Percentiles rank a stretch among this genome's conserved stretches.
phyloP scores from a whole-genome alignment of 1,140 invertebrate genomes.

The Antheraea mylitta region DNA sequence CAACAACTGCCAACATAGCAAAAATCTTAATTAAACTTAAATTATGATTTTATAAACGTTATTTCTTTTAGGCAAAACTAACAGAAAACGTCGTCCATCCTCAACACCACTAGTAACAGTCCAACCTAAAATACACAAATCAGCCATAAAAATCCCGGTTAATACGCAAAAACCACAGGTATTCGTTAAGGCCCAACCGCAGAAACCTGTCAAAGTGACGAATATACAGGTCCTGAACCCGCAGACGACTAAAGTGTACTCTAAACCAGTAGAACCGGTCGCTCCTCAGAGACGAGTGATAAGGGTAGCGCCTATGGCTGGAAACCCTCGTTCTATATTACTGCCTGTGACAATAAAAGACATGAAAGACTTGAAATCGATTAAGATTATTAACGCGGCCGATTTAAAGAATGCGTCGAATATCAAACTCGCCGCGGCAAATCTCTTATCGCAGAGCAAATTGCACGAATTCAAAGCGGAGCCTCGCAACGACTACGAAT shows the following conservation, averaged over 20 bases:
- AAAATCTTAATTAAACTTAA: no score
- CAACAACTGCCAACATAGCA: no score
- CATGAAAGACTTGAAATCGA: slow-evolving; percentile 83
- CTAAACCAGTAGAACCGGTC: slow-evolving; percentile 62
- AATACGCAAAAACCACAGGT: slow-evolving; percentile 59
- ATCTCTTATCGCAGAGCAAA: slow-evolving; percentile 71
- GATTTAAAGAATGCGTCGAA: slow-evolving; percentile 78
- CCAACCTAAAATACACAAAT: slow-evolving; percentile 70
- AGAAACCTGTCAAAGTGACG: slow-evolving; percentile 64
- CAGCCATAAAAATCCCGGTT: slow-evolving; percentile 48
- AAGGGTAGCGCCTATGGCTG: slow-evolving; percentile 77
- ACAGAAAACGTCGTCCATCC: slow-evolving; percentile 66
- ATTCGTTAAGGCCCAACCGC: slow-evolving; percentile 66
- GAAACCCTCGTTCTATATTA: slow-evolving; percentile 83
- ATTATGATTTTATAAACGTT: not conserved
- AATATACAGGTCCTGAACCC: slow-evolving; percentile 68
- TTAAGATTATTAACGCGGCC: slow-evolving; percentile 85
- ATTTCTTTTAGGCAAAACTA: slow-evolving; percentile 45
- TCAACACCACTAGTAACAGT: slow-evolving; percentile 56
- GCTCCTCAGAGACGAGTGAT: slow-evolving; percentile 77
- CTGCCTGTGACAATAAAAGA: slow-evolving; percentile 84
- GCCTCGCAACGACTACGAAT: slow-evolving; percentile 54
- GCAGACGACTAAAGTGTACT: slow-evolving; percentile 59
- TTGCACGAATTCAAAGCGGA: slow-evolving; percentile 63
- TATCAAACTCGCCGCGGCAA: slow-evolving; percentile 76